Conservation (phyloP, 1,140 invertebrate species). For the Macrobrachium nipponense region DNA sequence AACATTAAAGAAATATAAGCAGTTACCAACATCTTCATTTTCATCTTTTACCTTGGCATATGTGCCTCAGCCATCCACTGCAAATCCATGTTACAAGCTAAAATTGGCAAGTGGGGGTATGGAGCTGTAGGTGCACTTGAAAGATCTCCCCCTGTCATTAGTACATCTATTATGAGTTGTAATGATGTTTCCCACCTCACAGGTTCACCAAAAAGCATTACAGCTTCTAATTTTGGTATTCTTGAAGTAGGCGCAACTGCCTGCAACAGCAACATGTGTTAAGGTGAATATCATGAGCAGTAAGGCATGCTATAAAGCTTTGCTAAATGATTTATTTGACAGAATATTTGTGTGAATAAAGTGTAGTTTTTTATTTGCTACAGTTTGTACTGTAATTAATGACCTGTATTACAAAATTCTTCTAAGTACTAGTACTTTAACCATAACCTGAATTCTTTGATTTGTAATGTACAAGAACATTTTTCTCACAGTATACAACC, state of each 20-base stretch:
- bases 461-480: too few species aligned
- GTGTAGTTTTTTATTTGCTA: too few species aligned
- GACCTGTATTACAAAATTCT: too few species aligned
- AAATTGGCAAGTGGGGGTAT: constrained; percentile 76
- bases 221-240: constrained; percentile 72
- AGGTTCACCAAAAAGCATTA: constrained; percentile 77
- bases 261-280: neutral
- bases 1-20: too few species aligned
- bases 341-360: too few species aligned
- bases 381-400: too few species aligned
- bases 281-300: too few species aligned
- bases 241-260: constrained; percentile 16
- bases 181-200: constrained; percentile 75
- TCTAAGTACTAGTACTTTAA: too few species aligned
- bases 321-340: too few species aligned
- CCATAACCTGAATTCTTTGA: too few species aligned
- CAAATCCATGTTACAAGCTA: constrained; percentile 80
- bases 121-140: constrained; percentile 65
- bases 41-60: constrained; percentile 70
- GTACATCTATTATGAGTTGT: constrained; percentile 78
- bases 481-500: too few species aligned
- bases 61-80: constrained; percentile 78
- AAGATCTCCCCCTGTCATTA: constrained; percentile 75
- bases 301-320: too few species aligned
- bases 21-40: constrained; percentile 64